Evolutionary conservation across 2,113 vertebrate genomes (phyloP).

Genomic region (Oryzias javanicus): DNA sequence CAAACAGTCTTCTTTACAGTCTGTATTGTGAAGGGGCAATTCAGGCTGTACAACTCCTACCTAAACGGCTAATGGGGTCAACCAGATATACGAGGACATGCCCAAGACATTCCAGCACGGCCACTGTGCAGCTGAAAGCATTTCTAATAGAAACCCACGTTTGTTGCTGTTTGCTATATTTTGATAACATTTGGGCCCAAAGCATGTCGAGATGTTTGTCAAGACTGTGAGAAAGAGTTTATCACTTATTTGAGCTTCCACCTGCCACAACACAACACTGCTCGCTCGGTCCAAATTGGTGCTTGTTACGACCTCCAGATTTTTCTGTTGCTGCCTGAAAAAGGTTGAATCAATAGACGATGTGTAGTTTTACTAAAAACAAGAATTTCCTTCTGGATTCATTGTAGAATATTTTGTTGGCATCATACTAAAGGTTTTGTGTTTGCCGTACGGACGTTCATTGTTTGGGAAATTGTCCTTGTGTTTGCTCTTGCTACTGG

Average conservation of each 20-base stretch:
- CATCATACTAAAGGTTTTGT: too few species aligned
- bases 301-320: too few species aligned
- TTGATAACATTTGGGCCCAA: conserved; percentile 30
- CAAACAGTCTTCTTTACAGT: conserved; percentile 30
- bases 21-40: conserved; percentile 33
- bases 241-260: conserved; percentile 8
- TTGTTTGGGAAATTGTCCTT: too few species aligned
- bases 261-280: conserved; percentile 8
- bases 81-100: conserved; percentile 45
- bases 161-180: conserved; percentile 30
- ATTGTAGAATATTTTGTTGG: too few species aligned
- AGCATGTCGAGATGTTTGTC: conserved; percentile 25
- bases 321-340: too few species aligned
- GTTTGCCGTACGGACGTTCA: too few species aligned
- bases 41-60: conserved; percentile 27
- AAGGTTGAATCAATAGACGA: too few species aligned
- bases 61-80: conserved; percentile 62
- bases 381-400: too few species aligned
- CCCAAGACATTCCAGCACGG: conserved; percentile 45
- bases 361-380: neutral
- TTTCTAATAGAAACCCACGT: conserved; percentile 24
- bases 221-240: too few species aligned
- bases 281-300: neutral
- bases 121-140: conserved; percentile 30
- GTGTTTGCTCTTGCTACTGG: too few species aligned